Conservation (phyloP, 2,113 vertebrate species). For the Chunga burmeisteri region DNA sequence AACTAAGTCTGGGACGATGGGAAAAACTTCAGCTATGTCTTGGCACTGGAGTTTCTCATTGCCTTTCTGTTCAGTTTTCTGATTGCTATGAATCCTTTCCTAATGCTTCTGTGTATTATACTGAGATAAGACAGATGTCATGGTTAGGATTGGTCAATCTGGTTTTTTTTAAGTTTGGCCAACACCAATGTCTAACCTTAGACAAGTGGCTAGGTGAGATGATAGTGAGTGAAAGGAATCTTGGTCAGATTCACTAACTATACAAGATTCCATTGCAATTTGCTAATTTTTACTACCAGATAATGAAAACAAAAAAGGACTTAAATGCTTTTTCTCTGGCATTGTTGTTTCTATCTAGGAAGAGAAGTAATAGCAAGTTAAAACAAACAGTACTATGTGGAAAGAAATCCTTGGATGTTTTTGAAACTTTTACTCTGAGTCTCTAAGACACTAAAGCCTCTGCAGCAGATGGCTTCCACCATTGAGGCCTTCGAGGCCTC, state of each 20-base stretch:
- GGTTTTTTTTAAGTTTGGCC: not conserved
- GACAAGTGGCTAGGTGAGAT: not conserved
- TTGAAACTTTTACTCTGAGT: not conserved
- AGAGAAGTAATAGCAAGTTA: not conserved
- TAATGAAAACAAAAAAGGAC: not conserved
- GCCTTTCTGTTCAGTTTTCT: not conserved
- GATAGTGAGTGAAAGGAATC: not conserved
- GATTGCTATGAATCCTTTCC: not conserved
- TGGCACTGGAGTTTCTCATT: not conserved
- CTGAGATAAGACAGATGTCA: not conserved
- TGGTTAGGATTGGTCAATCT: not conserved
- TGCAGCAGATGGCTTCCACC: not conserved
- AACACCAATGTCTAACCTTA: not conserved
- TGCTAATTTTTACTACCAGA: not conserved
- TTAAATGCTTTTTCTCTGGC: not conserved
- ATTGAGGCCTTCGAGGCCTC: not conserved
- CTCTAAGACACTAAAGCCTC: not conserved
- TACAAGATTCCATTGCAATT: not conserved
- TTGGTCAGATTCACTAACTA: not conserved
- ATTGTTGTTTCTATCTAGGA: not conserved
- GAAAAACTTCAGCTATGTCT: not conserved
- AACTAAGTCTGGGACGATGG: not conserved
- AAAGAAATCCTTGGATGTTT: not conserved
- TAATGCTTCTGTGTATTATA: not conserved
- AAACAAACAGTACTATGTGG: not conserved